Evolutionary conservation across 2,113 vertebrate genomes (phyloP).

Genomic region (Sprattus sprattus): DNA sequence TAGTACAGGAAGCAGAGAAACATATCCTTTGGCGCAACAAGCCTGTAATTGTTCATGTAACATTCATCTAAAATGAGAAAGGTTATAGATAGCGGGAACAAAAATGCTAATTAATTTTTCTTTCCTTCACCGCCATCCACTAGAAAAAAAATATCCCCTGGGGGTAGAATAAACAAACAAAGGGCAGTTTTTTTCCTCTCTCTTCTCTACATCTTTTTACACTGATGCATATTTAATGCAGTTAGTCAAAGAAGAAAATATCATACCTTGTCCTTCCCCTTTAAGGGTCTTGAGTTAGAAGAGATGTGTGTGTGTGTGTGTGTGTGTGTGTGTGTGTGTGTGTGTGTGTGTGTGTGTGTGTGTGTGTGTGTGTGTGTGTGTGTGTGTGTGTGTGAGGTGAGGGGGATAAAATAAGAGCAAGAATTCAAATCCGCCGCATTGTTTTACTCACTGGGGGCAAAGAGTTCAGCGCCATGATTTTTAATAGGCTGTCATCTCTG

Average conservation of each 20-base stretch:
- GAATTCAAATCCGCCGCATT: conserved; percentile 2
- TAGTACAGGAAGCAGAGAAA: conserved; percentile 14
- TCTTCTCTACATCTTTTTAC: neutral
- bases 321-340: neutral
- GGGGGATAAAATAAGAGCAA: neutral
- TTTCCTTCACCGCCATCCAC: conserved; percentile 19
- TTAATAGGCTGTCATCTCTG: conserved; percentile 36
- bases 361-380: conserved; percentile 1
- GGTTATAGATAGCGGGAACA: conserved; percentile 31
- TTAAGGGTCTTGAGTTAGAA: neutral
- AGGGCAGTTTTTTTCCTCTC: conserved; percentile 6
- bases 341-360: neutral
- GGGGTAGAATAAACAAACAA: conserved; percentile 26
- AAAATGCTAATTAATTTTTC: conserved; percentile 29
- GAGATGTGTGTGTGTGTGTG: neutral
- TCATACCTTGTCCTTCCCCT: neutral
- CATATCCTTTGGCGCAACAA: conserved; percentile 25
- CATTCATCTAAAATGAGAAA: conserved; percentile 38
- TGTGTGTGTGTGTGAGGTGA: neutral
- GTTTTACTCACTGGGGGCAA: conserved; percentile 32
- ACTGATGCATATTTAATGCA: conserved; percentile 26
- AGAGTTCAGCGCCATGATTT: conserved; percentile 14
- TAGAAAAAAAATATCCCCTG: conserved; percentile 12
- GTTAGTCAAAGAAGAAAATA: conserved; percentile 27
- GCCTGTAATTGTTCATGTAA: conserved; percentile 38